These are phyloP conservation scores for Poeciliopsis gracilis DNA, from an alignment of 2,797 vertebrate genomes.

Conservation along the genomic window DNA sequence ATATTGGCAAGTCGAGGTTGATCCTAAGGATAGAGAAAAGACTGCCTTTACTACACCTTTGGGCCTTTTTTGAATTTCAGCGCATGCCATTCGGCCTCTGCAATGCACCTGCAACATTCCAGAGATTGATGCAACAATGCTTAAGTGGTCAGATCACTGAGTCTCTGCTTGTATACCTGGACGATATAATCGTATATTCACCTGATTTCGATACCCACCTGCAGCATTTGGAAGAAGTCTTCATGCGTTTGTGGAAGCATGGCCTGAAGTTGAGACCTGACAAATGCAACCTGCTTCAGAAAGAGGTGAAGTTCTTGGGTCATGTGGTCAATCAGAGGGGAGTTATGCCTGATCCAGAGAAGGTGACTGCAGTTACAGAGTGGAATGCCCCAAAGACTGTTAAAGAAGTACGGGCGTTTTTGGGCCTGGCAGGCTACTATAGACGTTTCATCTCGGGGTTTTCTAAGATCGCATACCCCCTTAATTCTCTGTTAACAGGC, in stretches of 20 bases:
- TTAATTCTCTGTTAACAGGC: neutral
- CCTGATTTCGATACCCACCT: slow-evolving; percentile 13
- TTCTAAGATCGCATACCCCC: neutral
- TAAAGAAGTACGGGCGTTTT: neutral
- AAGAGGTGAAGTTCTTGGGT: neutral
- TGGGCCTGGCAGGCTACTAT: neutral
- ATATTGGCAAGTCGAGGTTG: neutral
- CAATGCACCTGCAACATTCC: neutral
- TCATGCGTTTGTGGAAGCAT: neutral
- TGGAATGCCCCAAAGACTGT: neutral
- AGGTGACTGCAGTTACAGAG: neutral
- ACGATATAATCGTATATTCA: slow-evolving; percentile 28
- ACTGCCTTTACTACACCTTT: neutral
- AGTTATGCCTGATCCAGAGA: neutral
- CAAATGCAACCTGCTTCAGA: neutral
- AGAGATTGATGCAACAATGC: slow-evolving; percentile 30
- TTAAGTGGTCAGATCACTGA: slow-evolving; percentile 13
- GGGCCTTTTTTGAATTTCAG: neutral
- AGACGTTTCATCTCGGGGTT: neutral
- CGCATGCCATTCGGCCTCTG: neutral
- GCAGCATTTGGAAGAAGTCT: slow-evolving; percentile 21
- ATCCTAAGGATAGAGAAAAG: neutral
- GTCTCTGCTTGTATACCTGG: slow-evolving; percentile 19
- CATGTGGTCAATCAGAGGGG: neutral
- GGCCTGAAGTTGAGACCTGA: neutral